Conservation (phyloP, 2,113 vertebrate species). For the Sander lucioperca region DNA sequence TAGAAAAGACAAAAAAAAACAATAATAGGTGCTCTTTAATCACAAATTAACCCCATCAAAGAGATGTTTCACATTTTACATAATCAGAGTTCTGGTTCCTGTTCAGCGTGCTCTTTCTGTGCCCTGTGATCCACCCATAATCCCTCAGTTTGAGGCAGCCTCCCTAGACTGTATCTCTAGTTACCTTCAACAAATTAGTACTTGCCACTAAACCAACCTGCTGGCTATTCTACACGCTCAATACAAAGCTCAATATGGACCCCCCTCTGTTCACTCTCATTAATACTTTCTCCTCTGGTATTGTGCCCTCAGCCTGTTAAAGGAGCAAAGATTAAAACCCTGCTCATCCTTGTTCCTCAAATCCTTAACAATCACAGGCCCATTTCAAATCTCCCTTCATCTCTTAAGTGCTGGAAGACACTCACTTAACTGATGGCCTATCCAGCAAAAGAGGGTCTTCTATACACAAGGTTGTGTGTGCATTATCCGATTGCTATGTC, state of each 20-base stretch:
- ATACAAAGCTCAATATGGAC: constrained; percentile 23
- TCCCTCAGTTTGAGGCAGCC: constrained; percentile 14
- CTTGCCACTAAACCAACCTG: constrained; percentile 28
- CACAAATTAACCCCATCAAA: constrained; percentile 9
- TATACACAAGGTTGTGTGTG: not conserved
- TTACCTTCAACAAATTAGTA: constrained; percentile 40
- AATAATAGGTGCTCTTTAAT: not conserved
- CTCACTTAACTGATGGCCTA: constrained; percentile 6
- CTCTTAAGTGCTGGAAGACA: not conserved
- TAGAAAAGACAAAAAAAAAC: too few species aligned
- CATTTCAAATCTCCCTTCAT: constrained; percentile 26
- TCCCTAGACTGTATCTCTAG: constrained; percentile 15
- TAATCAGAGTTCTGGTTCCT: not conserved
- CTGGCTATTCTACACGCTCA: not conserved
- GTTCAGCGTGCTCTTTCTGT: constrained; percentile 8
- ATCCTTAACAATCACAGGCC: constrained; percentile 21
- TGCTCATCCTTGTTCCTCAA: constrained; percentile 22
- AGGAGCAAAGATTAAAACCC: constrained; percentile 41
- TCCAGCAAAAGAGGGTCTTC: not conserved
- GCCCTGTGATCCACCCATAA: constrained; percentile 23
- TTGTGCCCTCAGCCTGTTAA: constrained; percentile 30
- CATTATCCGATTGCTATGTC: too few species aligned
- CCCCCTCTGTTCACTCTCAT: constrained; percentile 22
- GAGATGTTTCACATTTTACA: constrained; percentile 3
- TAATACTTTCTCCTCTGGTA: constrained; percentile 9